These are phyloP conservation scores for Tiphia femorata DNA, from an alignment of 2,888 invertebrate genomes.

Conservation along the genomic window DNA sequence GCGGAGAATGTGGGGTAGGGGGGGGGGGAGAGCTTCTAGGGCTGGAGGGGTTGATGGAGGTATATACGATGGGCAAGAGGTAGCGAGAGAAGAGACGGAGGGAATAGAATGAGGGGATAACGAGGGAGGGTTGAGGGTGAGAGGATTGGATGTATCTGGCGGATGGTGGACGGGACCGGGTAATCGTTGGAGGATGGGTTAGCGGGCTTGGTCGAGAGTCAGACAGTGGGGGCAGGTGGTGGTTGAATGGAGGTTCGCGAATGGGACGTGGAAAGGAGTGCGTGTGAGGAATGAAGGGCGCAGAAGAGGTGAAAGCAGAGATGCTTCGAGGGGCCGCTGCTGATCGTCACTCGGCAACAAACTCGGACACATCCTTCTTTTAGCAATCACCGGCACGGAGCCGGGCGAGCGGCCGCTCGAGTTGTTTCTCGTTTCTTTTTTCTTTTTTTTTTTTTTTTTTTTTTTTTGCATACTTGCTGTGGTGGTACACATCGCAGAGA, in stretches of 20 bases:
- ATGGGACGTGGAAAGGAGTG: too few species aligned
- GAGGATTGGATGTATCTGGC: not conserved
- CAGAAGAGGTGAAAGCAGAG: slow-evolving; percentile 15
- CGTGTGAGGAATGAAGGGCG: slow-evolving; percentile 7
- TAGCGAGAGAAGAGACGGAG: slow-evolving; percentile 2
- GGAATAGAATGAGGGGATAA: not conserved
- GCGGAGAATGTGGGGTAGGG: too few species aligned
- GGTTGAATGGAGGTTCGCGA: too few species aligned
- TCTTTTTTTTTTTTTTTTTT: not conserved
- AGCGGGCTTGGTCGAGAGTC: not conserved
- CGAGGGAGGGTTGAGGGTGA: not conserved
- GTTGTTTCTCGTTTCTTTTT: slow-evolving; percentile 11
- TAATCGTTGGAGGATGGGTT: not conserved
- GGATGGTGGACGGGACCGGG: too few species aligned
- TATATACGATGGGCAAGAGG: slow-evolving; percentile 8
- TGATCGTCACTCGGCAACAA: slow-evolving; percentile 8
- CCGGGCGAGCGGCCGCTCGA: slow-evolving; percentile 19
- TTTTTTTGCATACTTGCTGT: not conserved
- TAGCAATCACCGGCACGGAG: slow-evolving; percentile 1
- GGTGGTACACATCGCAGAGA: slow-evolving; percentile 42
- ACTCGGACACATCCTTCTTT: not conserved
- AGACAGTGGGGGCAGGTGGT: not conserved
- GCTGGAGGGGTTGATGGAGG: slow-evolving; percentile 16
- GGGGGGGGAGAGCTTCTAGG: slow-evolving; percentile 14
- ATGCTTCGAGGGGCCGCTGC: slow-evolving; percentile 11